Conservation (phyloP, 2,888 invertebrate genomes). For the Plebejus anna region DNA sequence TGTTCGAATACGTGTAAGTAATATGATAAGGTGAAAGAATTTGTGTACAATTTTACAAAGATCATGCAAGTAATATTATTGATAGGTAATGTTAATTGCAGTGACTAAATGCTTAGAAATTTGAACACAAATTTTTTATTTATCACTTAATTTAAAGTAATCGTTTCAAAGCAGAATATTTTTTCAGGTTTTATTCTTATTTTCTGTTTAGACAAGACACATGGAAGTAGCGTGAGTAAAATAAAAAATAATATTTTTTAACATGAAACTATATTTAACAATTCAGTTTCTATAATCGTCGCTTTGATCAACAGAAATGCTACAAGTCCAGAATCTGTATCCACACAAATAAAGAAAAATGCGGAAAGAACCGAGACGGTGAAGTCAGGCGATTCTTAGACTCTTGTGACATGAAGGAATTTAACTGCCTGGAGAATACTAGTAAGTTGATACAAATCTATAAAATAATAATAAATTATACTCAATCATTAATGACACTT, state of each 20-base stretch:
- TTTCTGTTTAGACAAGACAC: neutral
- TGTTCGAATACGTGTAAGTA: neutral
- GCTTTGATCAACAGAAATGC: constrained; percentile 49
- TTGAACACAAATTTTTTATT: neutral
- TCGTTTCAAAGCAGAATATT: neutral
- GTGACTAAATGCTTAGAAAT: too few species aligned
- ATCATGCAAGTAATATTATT: constrained; percentile 4
- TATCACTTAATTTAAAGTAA: neutral
- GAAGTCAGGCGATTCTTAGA: constrained; percentile 55
- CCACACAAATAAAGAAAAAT: constrained; percentile 53
- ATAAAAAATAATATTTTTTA: neutral
- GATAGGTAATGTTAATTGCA: neutral
- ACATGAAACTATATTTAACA: neutral
- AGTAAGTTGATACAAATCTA: constrained; percentile 42
- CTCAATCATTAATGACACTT: too few species aligned
- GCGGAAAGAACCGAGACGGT: constrained; percentile 48
- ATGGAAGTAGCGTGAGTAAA: neutral
- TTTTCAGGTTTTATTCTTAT: constrained; percentile 1
- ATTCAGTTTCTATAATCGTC: neutral
- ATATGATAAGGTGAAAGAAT: neutral
- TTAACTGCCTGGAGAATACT: constrained; percentile 54
- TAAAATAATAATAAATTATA: neutral
- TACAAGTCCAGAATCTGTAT: constrained; percentile 60
- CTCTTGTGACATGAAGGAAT: constrained; percentile 62
- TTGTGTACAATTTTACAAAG: neutral